phyloP scores from a whole-genome alignment of 2,113 vertebrate genomes.

The Zapus hudsonius region DNA sequence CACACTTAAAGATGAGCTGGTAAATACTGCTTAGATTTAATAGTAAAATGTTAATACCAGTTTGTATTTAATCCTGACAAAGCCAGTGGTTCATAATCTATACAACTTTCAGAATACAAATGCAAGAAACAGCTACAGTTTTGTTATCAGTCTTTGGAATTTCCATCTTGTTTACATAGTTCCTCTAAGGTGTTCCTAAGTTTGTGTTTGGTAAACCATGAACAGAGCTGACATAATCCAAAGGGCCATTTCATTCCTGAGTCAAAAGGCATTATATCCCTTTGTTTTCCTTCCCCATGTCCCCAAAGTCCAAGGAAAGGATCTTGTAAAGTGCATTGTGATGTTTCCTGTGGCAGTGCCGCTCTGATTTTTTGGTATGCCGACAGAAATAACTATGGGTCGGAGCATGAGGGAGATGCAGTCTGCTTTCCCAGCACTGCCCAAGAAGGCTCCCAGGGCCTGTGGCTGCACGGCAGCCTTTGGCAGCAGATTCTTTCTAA shows the following conservation, averaged over 20 bases:
- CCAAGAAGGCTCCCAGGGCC: slow-evolving; percentile 71
- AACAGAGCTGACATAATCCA: slow-evolving; percentile 45
- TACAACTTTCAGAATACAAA: neutral
- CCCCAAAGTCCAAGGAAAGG: slow-evolving; percentile 59
- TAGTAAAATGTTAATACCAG: slow-evolving; percentile 48
- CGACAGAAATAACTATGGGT: slow-evolving; percentile 85
- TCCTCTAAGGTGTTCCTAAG: slow-evolving; percentile 26
- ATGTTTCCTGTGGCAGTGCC: slow-evolving; percentile 84
- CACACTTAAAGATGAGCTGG: slow-evolving; percentile 34
- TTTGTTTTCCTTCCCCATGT: slow-evolving; percentile 80
- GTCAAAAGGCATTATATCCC: slow-evolving; percentile 68
- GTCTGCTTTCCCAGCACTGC: slow-evolving; percentile 68
- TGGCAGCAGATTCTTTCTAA: slow-evolving; percentile 84
- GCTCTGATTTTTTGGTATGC: slow-evolving; percentile 81
- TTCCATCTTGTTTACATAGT: slow-evolving; percentile 52
- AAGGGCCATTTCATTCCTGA: slow-evolving; percentile 43
- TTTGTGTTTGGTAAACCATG: slow-evolving; percentile 6
- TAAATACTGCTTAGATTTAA: slow-evolving; percentile 60
- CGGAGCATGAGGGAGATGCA: slow-evolving; percentile 82
- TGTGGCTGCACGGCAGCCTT: slow-evolving; percentile 74
- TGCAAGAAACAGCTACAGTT: neutral
- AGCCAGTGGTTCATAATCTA: neutral
- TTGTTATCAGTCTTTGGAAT: slow-evolving; percentile 47
- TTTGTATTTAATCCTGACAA: slow-evolving; percentile 19
- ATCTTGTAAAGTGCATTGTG: slow-evolving; percentile 80